These are phyloP conservation scores for Monoplex corrugatus DNA, from an alignment of 2,888 invertebrate genomes.

Conservation along the genomic window DNA sequence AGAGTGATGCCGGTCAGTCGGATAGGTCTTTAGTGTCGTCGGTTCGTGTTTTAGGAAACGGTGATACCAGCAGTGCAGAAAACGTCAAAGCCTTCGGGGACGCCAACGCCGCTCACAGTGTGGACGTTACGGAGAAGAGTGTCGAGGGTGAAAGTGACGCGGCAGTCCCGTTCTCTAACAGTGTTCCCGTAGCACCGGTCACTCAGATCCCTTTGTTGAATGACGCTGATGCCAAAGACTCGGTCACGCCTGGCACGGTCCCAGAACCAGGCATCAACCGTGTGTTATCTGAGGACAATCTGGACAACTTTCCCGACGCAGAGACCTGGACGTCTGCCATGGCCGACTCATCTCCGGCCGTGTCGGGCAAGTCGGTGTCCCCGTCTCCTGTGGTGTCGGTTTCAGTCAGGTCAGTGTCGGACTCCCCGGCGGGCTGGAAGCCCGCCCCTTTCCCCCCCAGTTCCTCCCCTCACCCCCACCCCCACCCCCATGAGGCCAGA, in stretches of 20 bases:
- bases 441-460: background rate
- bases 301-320: background rate
- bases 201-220: no score
- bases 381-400: background rate
- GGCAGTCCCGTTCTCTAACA: background rate
- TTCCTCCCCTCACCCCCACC: background rate
- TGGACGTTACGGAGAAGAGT: no score
- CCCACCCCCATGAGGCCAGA: no score
- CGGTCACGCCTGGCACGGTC: background rate
- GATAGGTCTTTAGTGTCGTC: no score
- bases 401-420: background rate
- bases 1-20: no score
- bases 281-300: background rate
- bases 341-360: constrained; percentile 26
- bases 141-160: background rate
- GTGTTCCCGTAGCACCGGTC: background rate
- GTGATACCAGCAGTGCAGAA: background rate
- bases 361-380: background rate
- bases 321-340: background rate
- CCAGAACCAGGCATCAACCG: background rate
- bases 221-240: background rate
- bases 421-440: background rate
- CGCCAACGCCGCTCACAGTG: background rate
- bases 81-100: background rate
- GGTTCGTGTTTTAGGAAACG: background rate